Evolutionary conservation across 2,888 invertebrate species (phyloP), one percentile per base, ranked within the genome.

Genomic region (Empis livida): DNA sequence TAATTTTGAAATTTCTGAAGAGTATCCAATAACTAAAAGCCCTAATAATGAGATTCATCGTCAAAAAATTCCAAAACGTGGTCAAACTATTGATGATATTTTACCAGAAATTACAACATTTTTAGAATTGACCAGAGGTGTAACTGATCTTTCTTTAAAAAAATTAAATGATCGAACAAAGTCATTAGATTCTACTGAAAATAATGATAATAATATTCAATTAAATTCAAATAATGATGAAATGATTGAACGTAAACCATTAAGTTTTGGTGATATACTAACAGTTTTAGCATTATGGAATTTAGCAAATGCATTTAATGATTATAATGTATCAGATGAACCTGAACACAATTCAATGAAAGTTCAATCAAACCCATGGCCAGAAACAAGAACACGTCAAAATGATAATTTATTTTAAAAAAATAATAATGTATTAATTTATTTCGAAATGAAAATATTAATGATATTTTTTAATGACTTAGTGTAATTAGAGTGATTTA

Each of bases 281-380:
- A 42, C 30, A 42, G n/a, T 31, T 20, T 31, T 48, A 5, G 48
- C 48, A 10, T 20, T 48, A 38, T 48, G 48, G 48, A 32, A 48
- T 38, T 17, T 48, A 30, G 41, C 44, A 14, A 44, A 48, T n/a
- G 17, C 13, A 27, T 44, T 42, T 20, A 44, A 48, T 42, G 35
- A 48, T 20, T 48, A 48, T 44, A 17, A 41, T 23, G 14, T 31
- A 3, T 14, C 30, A 31, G 31, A 42, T 15, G 10, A 11, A 31
- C 16, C 30, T 14, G n/a, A 31, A 23, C 16, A 31, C 16, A 42
- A n/a, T 5, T 5, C 30, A 42, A 16, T 20, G 14, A 41, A 27
- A 20, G 4, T 10, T 9, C 23, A 27, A 27, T 27, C 23, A 27
- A 27, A 27, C 9, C 23, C 23, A 27, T 27, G 23, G 23, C 23